Conservation (phyloP, 2,113 vertebrate genomes). For the Sterna hirundo region DNA sequence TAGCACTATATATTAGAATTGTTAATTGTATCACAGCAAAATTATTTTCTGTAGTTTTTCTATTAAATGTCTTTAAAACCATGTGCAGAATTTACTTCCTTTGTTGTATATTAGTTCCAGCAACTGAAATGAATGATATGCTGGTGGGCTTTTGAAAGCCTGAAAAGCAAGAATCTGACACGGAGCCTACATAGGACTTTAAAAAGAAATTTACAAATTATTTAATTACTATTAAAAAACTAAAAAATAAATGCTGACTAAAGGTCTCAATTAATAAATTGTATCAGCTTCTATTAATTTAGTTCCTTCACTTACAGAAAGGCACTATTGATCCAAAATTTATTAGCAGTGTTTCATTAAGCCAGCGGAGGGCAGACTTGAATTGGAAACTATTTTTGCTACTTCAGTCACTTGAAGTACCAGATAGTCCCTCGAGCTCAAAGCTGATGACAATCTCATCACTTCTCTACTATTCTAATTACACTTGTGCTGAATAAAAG, state of each 20-base stretch:
- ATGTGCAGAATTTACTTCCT: not conserved
- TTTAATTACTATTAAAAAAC: not conserved
- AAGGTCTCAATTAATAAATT: not conserved
- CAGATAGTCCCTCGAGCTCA: not conserved
- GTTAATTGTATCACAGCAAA: not conserved
- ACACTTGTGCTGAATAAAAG: slow-evolving; percentile 6
- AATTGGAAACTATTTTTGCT: slow-evolving; percentile 15
- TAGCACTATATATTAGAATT: not conserved
- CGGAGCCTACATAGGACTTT: not conserved
- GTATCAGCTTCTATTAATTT: not conserved
- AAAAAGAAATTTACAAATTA: not conserved
- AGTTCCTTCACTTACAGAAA: not conserved
- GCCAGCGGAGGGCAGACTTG: slow-evolving; percentile 58
- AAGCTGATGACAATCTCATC: not conserved
- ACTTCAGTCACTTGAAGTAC: not conserved
- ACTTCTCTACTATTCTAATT: not conserved
- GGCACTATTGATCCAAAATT: not conserved
- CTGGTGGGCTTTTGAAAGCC: not conserved
- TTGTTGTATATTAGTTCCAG: not conserved
- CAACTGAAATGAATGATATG: not conserved
- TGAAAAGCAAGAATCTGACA: not conserved
- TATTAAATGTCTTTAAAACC: not conserved
- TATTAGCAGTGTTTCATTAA: not conserved
- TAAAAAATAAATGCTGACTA: not conserved
- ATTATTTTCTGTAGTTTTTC: not conserved